These are phyloP conservation scores for Hybognathus amarus DNA, from an alignment of 2,797 vertebrate genomes.

Conservation along the genomic window DNA sequence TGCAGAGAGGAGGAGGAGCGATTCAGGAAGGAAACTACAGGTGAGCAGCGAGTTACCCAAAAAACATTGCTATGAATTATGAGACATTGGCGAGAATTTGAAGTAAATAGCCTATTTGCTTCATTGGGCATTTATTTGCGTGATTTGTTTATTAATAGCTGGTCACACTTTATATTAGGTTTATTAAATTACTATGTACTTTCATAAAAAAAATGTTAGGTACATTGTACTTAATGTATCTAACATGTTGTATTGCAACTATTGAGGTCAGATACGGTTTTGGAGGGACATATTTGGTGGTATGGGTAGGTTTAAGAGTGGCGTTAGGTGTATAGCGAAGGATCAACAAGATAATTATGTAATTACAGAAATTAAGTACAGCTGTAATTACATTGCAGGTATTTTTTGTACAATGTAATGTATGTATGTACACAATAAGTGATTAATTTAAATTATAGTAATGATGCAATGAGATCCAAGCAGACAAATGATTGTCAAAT, in stretches of 20 bases:
- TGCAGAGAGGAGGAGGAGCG: slow-evolving; percentile 21
- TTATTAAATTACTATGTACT: too few species aligned
- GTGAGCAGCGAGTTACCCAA: background rate
- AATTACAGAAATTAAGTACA: too few species aligned
- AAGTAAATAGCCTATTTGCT: background rate
- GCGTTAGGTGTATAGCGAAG: too few species aligned
- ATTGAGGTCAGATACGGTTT: background rate
- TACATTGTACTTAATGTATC: background rate
- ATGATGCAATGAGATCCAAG: too few species aligned
- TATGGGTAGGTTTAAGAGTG: too few species aligned
- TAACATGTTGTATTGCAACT: background rate
- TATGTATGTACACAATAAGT: background rate
- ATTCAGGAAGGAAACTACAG: slow-evolving; percentile 18
- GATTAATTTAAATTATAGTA: background rate
- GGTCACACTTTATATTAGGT: too few species aligned
- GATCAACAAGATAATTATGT: too few species aligned
- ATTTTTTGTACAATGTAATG: background rate
- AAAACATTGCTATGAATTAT: background rate
- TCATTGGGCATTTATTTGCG: background rate
- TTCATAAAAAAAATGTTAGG: background rate
- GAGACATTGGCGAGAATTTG: background rate
- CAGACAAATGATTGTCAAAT: too few species aligned
- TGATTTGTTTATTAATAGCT: background rate
- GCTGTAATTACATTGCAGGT: too few species aligned
- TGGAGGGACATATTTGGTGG: too few species aligned